Conservation (phyloP, 2,113 vertebrate species). For the Dicaeum eximium region DNA sequence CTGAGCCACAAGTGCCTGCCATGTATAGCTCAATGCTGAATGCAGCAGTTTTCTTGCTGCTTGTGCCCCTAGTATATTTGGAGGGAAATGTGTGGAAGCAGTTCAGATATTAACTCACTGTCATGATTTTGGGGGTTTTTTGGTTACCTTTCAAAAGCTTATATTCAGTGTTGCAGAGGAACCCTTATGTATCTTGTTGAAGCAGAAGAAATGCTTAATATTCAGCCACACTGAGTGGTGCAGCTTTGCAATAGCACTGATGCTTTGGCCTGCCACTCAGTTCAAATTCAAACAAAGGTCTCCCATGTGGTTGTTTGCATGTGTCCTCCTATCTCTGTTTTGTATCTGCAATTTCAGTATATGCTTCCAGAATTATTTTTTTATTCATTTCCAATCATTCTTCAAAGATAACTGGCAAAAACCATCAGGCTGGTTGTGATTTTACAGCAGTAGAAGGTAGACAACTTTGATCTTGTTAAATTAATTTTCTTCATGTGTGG, state of each 20-base stretch:
- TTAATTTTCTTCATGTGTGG: conserved; percentile 60
- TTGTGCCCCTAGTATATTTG: background rate
- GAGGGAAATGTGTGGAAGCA: background rate
- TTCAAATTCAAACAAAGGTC: background rate
- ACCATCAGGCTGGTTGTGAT: conserved; percentile 17
- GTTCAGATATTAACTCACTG: background rate
- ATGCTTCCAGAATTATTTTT: conserved; percentile 38
- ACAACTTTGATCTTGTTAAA: conserved; percentile 59
- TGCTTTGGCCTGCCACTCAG: background rate
- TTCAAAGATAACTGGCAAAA: conserved; percentile 54
- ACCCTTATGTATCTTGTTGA: background rate
- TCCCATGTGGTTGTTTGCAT: conserved; percentile 9
- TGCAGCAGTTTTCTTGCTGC: background rate
- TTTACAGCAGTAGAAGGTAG: conserved; percentile 33
- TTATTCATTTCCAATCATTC: conserved; percentile 47
- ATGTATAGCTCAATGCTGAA: background rate
- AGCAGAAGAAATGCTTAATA: background rate
- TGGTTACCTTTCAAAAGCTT: background rate
- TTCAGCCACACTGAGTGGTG: background rate
- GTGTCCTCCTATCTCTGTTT: conserved; percentile 26
- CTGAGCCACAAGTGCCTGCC: background rate
- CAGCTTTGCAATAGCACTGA: background rate
- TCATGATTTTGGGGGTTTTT: fast-evolving
- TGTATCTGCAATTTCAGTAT: conserved; percentile 12
- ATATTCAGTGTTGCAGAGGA: background rate